Base-by-base conservation (phyloP, 1,140 invertebrate genomes). In the Bombus waltoni region DNA sequence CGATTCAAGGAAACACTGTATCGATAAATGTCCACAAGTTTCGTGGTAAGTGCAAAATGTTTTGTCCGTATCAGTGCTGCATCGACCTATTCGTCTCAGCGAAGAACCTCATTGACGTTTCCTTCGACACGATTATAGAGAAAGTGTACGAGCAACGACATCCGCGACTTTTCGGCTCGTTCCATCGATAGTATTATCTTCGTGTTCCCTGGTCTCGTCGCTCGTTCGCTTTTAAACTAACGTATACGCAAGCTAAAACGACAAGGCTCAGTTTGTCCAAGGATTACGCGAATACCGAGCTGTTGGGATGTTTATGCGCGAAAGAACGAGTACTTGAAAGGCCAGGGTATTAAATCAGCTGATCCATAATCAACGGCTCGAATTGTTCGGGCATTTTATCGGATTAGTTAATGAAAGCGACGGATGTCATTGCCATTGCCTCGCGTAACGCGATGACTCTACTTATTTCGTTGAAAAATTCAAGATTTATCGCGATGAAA, bases 111-210 rank as follows among this genome's bases (percentile, higher is more conserved):
- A 22, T 22, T 22, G 47, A 22, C 47, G 47, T 53, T 53, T 8
- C 6, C 47, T 22, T 53, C 6, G 13, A 66, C n/a, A 8, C 68
- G 68, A 89, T 88, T 42, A 53, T 42, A 53, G 88, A 88, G 88
- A 89, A 89, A 89, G 87, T 86, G 72, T 42, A 74, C 73, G 47
- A 22, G 28, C 66, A 81, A 88, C 80, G 72, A 88, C 77, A 72
- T 78, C 85, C 65, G 22, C 74, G 38, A 42, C 2, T 47, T 40
- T 72, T 81, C 68, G 66, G 18, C 47, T 42, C 79, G 28, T 47
- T 47, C 68, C 68, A 57, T 57, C 47, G n/a, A 25, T 35, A 81
- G 79, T 62, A 62, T 81, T 73, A 73, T 38, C 42, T 32, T 38
- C 38, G 25, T 44, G 70, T 42, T 42, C 40, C 0, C 71, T 28